Base-by-base conservation (phyloP, 92 coral and sea anemone species). In the Scolanthus callimorphus region DNA sequence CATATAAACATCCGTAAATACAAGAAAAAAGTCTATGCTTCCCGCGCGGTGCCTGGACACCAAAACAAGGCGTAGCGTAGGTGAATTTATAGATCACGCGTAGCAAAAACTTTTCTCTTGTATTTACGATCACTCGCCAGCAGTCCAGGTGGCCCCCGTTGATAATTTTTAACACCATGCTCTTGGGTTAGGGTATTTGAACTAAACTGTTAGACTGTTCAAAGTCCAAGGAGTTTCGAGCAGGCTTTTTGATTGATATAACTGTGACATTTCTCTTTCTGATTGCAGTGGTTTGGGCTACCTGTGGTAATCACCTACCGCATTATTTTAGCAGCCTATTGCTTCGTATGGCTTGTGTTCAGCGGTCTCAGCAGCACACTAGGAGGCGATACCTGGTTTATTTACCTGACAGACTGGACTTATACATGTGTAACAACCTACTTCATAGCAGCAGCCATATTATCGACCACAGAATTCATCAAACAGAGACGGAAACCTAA, bases 391-490 rank as follows among this genome's bases (percentile, higher is more conserved):
- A 88, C 74, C 53, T 78, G 86, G 90, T 65, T 83, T 24, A 74
- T 83, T 63, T 88, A 73, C 63, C 77, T 88, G 1, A 88, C 96
- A 25, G 74, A 72, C 78, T 87, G 85, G 85, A 61, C 90, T 0
- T 87, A 76, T 54, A 12, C 77, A 1, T 62, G 67, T 9, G 43
- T 88, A 13, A 78, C 83, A 0, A 43, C 66, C 30, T 72, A 81
- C 59, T 71, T 88, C 54, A 39, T 74, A 57, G 73, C 43, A 71
- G 81, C 56, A 4, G 52, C 52, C 52, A 46, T 21, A 9, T 4
- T 46, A 4, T 46, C 52, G 8, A 46, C 23, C 4, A 46, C 52
- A 46, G 52, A 46, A 19, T 46, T 4, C 52, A 19, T 46, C 4
- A 46, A 46, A 46, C 52, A 46, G 23, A 9, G 52, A 46, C 52